These are phyloP conservation scores for Pongo abelii DNA, from an alignment of 2,113 vertebrate species.

Conservation along the genomic window DNA sequence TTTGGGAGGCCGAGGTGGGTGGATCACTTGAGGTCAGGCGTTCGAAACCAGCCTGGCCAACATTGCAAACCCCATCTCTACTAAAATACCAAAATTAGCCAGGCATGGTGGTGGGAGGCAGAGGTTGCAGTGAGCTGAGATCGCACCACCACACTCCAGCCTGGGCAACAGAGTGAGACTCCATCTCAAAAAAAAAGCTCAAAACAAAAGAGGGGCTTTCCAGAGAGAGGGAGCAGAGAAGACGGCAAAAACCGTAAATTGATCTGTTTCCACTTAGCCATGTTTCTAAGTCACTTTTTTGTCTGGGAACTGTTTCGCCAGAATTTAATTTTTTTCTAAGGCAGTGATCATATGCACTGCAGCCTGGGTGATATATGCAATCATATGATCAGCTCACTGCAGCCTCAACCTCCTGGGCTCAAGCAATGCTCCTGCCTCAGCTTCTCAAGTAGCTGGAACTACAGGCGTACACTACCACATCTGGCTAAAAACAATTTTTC, in stretches of 20 bases:
- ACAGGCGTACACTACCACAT: too few species aligned
- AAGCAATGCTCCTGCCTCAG: too few species aligned
- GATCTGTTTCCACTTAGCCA: background rate
- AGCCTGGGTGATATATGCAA: too few species aligned
- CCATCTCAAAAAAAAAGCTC: background rate
- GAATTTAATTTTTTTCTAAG: background rate
- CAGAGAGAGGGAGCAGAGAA: background rate
- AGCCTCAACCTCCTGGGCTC: too few species aligned
- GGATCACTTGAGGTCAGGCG: background rate
- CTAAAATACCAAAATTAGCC: background rate
- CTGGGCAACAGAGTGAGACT: background rate
- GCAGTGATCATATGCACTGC: too few species aligned
- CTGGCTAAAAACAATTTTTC: too few species aligned
- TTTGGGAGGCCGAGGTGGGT: background rate
- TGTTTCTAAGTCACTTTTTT: background rate
- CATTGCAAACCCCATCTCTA: background rate
- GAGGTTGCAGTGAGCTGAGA: too few species aligned
- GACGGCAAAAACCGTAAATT: too few species aligned
- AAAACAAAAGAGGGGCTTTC: background rate
- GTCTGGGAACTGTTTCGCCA: background rate
- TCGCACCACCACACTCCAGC: background rate
- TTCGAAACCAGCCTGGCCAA: background rate
- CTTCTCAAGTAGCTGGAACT: too few species aligned
- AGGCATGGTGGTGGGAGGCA: background rate
- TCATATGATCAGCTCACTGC: too few species aligned